These are phyloP conservation scores for Salmo trutta DNA, from an alignment of 2,797 vertebrate species.

Conservation along the genomic window DNA sequence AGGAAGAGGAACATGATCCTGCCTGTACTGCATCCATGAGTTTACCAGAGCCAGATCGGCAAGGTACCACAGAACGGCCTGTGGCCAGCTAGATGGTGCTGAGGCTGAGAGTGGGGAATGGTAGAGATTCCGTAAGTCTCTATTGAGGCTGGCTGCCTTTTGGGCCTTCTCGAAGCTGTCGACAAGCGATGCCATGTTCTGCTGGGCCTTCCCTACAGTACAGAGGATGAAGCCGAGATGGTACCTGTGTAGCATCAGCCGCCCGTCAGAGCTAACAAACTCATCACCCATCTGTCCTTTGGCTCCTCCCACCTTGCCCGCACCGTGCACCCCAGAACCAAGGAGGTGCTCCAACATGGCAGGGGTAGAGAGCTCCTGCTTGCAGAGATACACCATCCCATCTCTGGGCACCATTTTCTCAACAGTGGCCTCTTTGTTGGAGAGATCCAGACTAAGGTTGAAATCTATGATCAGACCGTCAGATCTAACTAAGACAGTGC, in stretches of 20 bases:
- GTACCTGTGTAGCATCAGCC: conserved; percentile 74
- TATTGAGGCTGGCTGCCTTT: conserved; percentile 68
- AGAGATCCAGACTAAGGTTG: conserved; percentile 66
- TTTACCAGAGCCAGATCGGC: conserved; percentile 77
- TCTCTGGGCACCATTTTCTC: conserved; percentile 73
- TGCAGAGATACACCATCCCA: conserved; percentile 78
- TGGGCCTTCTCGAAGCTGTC: conserved; percentile 76
- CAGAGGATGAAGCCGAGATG: conserved; percentile 79
- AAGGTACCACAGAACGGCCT: conserved; percentile 79
- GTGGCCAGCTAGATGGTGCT: conserved; percentile 70
- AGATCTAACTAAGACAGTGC: conserved; percentile 70
- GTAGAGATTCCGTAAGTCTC: conserved; percentile 75
- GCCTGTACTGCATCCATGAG: conserved; percentile 75
- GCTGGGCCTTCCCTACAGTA: conserved; percentile 65
- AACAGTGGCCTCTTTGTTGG: conserved; percentile 67
- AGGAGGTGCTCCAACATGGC: conserved; percentile 77
- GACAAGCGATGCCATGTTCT: conserved; percentile 62
- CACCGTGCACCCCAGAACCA: conserved; percentile 73
- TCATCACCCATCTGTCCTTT: conserved; percentile 78
- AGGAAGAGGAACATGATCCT: conserved; percentile 39
- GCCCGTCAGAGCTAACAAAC: conserved; percentile 80
- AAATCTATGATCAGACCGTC: conserved; percentile 71
- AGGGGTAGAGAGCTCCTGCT: conserved; percentile 79
- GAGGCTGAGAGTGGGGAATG: conserved; percentile 65
- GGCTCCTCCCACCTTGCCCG: conserved; percentile 75